Conservation (phyloP, 2,113 vertebrate species). For the Sylvicapra grimmia region DNA sequence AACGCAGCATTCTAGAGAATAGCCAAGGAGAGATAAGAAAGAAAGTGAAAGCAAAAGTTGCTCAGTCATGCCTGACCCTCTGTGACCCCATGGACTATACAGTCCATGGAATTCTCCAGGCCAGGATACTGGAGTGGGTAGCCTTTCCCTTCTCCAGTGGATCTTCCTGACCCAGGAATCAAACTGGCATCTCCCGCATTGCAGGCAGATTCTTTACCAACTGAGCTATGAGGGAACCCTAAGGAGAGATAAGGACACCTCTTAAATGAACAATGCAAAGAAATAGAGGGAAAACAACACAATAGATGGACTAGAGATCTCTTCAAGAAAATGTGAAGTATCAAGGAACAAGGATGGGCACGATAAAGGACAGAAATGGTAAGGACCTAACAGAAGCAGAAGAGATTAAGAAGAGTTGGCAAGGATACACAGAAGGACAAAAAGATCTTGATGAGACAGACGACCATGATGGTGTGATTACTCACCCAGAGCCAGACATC, state of each 20-base stretch:
- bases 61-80: not conserved
- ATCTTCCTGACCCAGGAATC: not conserved
- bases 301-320: not conserved
- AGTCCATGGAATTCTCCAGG: not conserved
- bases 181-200: not conserved
- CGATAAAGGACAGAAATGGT: not conserved
- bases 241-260: not conserved
- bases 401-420: not conserved
- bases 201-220: not conserved
- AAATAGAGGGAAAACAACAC: not conserved
- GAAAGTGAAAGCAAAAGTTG: not conserved
- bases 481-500: not conserved
- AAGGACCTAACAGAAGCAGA: not conserved
- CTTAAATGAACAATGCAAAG: not conserved
- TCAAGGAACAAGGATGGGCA: not conserved
- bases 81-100: not conserved
- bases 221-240: not conserved
- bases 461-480: not conserved
- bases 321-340: not conserved
- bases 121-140: not conserved
- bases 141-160: not conserved
- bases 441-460: not conserved
- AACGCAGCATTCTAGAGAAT: not conserved
- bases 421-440: not conserved
- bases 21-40: not conserved